phyloP scores from a whole-genome alignment of 2,113 vertebrate species.

The Triplophysa rosa region DNA sequence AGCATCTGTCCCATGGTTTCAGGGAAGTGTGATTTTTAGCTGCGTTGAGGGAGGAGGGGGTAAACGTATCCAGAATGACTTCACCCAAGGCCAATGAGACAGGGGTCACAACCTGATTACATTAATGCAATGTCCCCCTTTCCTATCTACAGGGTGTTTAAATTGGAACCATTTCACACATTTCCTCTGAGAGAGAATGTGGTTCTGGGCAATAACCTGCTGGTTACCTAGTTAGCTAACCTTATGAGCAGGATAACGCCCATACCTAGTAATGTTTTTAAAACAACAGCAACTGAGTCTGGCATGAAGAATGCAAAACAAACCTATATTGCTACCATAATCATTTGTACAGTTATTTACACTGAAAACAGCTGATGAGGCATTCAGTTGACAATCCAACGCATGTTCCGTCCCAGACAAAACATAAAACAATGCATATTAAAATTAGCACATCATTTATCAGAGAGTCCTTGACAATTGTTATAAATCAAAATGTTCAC shows the following conservation, averaged over 20 bases:
- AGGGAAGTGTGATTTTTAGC: constrained; percentile 20
- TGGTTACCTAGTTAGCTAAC: no score
- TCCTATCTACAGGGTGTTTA: neutral
- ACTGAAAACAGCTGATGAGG: neutral
- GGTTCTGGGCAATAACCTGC: neutral
- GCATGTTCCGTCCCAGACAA: no score
- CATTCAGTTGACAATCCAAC: no score
- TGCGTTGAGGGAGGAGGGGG: constrained; percentile 1
- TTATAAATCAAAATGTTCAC: neutral
- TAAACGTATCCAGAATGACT: neutral
- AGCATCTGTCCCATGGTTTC: constrained; percentile 7
- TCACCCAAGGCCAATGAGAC: neutral
- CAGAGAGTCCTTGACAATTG: no score
- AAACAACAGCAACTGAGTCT: no score
- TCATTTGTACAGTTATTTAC: neutral
- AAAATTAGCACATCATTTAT: no score
- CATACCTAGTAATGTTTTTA: no score
- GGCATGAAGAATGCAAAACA: neutral
- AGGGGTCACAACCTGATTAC: constrained; percentile 15
- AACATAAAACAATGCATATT: no score
- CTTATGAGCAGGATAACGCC: no score
- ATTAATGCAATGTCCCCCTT: neutral
- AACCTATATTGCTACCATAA: neutral
- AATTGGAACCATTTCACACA: neutral
- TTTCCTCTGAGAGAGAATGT: neutral